phyloP scores from a whole-genome alignment of 2,797 vertebrate genomes.

The Oophaga sylvatica region DNA sequence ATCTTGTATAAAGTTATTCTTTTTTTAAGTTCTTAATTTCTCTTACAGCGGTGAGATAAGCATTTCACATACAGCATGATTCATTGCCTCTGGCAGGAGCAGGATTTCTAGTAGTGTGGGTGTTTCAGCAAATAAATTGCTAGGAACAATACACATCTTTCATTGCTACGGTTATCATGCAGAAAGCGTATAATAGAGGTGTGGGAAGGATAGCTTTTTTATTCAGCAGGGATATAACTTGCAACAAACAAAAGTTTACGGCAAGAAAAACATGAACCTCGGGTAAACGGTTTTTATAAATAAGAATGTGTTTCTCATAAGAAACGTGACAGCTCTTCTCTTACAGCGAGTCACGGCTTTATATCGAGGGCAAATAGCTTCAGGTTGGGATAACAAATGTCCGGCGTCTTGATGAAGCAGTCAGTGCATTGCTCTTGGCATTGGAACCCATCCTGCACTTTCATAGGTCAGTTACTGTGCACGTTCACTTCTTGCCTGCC shows the following conservation, averaged over 20 bases:
- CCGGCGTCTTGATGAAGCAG: not conserved
- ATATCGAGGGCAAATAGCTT: not conserved
- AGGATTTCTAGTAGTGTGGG: constrained; percentile 56
- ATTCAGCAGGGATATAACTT: constrained; percentile 53
- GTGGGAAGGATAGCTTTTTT: constrained; percentile 55
- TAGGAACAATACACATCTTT: constrained; percentile 61
- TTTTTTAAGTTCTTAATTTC: constrained; percentile 57
- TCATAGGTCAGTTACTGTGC: not conserved
- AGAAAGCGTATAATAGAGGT: constrained; percentile 56
- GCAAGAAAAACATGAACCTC: constrained; percentile 9
- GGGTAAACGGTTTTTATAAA: not conserved
- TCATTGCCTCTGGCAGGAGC: constrained; percentile 56
- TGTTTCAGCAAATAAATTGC: constrained; percentile 61
- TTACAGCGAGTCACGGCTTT: not conserved
- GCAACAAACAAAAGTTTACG: constrained; percentile 41
- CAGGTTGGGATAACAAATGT: not conserved
- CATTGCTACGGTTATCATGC: constrained; percentile 57
- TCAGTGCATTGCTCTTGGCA: not conserved
- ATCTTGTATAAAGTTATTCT: constrained; percentile 50
- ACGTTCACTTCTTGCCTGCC: not conserved
- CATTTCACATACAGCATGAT: constrained; percentile 54
- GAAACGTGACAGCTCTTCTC: not conserved
- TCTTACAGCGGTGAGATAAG: constrained; percentile 44
- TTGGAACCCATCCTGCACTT: not conserved
- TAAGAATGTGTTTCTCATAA: not conserved